Evolutionary conservation across 2,797 vertebrate species (phyloP), one percentile per base, ranked within the genome.

Genomic region (Spatula versicolor): DNA sequence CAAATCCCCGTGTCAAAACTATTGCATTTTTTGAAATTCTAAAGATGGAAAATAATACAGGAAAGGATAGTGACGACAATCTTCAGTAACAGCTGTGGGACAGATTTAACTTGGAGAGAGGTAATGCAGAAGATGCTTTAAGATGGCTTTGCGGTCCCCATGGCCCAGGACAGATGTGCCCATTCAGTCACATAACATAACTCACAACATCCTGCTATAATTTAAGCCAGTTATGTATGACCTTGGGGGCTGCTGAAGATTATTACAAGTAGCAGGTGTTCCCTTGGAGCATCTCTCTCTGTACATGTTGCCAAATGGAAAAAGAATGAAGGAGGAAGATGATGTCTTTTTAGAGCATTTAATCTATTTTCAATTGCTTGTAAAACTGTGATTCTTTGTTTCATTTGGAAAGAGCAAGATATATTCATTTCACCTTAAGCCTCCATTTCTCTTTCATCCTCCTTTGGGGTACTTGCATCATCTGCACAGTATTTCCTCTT

Each of bases 81-180:
- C 43, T 59, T 89, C 13, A 1, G 45, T 6, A 77, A 85, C 68
- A 90, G 75, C 74, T 90, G 68, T 41, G 25, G 33, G n/a, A 71
- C 9, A 7, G 59, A 48, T 79, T 79, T 74, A 46, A 46, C 63
- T 94, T 69, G 50, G 62, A 77, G 55, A 93, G 28, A 13, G 19
- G 23, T 73, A 76, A 83, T 0, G 0, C 3, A 9, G 16, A 82
- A 73, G 67, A 35, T 88, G 75, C 35, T 56, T 84, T 71, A 80
- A 96, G 55, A 18, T 72, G 33, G 56, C 31, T 35, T 41, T 2
- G 0, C 11, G 18, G 58, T 78, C 79, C 54, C 75, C 33, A 39
- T 39, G 84, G 67, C 22, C 35, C 37, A 60, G 60, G 68, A 58
- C 94, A 95, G 86, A 92, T 92, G 84, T 68, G 48, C 39, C 52